Evolutionary conservation across 2,113 vertebrate genomes (phyloP).

Genomic region (Anoura caudifer): DNA sequence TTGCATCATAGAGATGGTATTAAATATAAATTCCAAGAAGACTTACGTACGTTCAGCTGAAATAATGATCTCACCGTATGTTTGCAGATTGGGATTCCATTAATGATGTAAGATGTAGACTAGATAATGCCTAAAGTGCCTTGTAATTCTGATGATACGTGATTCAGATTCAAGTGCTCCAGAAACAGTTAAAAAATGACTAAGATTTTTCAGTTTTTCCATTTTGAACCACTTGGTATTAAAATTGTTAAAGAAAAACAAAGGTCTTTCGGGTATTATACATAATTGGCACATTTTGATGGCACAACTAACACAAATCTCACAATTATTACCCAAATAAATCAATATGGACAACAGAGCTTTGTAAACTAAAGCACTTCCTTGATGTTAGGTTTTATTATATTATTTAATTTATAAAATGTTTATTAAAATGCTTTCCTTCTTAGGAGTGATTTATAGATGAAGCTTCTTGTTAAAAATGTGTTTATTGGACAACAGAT

Average conservation of each 20-base stretch:
- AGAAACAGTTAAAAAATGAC: not conserved
- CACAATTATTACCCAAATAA: not conserved
- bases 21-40: not conserved
- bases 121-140: not conserved
- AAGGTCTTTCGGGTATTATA: not conserved
- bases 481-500: not conserved
- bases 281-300: not conserved
- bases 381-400: not conserved
- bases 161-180: not conserved
- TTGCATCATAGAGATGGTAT: not conserved
- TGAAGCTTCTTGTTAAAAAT: not conserved
- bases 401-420: not conserved
- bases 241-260: not conserved
- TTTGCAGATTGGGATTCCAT: not conserved
- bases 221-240: not conserved
- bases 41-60: not conserved
- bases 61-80: not conserved
- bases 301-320: not conserved
- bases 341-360: not conserved
- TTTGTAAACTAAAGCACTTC: not conserved
- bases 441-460: not conserved
- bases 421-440: not conserved
- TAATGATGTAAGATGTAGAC: not conserved
- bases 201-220: not conserved
- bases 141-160: not conserved